Conservation (phyloP, 2,797 vertebrate species). For the Falco concolor region DNA sequence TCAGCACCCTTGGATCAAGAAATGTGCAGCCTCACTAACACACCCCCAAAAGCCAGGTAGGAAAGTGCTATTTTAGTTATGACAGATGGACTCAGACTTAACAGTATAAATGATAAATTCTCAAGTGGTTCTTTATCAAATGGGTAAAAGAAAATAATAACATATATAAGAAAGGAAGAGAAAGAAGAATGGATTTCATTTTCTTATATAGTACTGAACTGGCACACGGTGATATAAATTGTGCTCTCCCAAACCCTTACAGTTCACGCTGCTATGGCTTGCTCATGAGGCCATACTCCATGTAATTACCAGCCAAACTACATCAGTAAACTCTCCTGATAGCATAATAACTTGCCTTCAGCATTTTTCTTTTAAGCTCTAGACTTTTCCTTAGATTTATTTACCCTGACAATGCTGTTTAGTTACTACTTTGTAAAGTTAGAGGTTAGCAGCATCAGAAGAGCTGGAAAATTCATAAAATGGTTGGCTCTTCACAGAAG, state of each 20-base stretch:
- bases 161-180: background rate
- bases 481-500: background rate
- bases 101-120: background rate
- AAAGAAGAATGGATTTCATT: background rate
- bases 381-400: constrained; percentile 24
- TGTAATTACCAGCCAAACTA: constrained; percentile 39
- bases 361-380: constrained; percentile 13
- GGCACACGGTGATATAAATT: background rate
- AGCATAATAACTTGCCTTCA: constrained; percentile 29
- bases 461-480: background rate
- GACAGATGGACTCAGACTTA: background rate
- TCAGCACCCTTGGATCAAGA: background rate
- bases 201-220: background rate
- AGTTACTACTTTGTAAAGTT: background rate
- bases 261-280: background rate
- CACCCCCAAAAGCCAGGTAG: background rate
- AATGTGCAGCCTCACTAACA: background rate
- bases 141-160: too few relatives aligned
- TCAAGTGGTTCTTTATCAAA: background rate
- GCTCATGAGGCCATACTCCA: background rate
- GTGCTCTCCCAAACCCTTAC: background rate
- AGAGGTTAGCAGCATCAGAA: background rate
- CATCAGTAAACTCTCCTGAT: constrained; percentile 11
- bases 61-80: background rate
- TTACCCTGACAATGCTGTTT: constrained; percentile 35